A percentile compares a stretch with the other conserved stretches of the same genome.
Evolutionary conservation across 1,140 invertebrate genomes (phyloP).

Genomic region (Maniola jurtina): DNA sequence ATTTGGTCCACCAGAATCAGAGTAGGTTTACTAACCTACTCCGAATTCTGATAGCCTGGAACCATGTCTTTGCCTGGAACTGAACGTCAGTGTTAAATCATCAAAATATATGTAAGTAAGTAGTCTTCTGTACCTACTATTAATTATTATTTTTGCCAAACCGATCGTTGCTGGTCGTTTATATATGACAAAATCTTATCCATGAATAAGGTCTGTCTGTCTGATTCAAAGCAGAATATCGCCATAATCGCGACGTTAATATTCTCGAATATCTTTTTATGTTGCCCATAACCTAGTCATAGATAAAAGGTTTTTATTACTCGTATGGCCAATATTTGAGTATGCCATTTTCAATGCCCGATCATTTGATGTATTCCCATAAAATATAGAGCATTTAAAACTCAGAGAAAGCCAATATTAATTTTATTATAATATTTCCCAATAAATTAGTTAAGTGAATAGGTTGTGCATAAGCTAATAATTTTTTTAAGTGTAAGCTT

Average conservation of each 20-base stretch:
- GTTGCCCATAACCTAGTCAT: constrained; percentile 13
- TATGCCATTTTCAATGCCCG: constrained; percentile 23
- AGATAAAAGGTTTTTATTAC: constrained; percentile 28
- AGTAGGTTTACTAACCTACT: too few species aligned
- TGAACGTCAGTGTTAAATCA: too few species aligned
- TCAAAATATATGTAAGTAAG: too few species aligned
- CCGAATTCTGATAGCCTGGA: too few species aligned
- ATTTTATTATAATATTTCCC: not conserved
- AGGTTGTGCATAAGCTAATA: not conserved
- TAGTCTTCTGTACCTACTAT: too few species aligned
- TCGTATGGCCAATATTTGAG: constrained; percentile 27
- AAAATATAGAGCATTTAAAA: constrained; percentile 24
- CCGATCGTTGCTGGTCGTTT: too few species aligned
- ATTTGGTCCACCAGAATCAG: too few species aligned
- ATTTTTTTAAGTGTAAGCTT: not conserved
- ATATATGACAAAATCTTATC: too few species aligned
- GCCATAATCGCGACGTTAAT: constrained; percentile 23
- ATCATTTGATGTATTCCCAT: constrained; percentile 32
- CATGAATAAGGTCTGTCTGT: too few species aligned
- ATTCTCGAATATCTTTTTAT: constrained; percentile 30
- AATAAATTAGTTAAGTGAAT: not conserved
- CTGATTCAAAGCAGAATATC: not conserved
- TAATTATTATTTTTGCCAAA: too few species aligned
- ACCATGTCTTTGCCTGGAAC: too few species aligned
- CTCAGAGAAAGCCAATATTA: constrained; percentile 4